Evolutionary conservation across 2,888 invertebrate genomes (phyloP), one percentile per base, ranked within the genome.

Genomic region (Andrena chrysosceles): DNA sequence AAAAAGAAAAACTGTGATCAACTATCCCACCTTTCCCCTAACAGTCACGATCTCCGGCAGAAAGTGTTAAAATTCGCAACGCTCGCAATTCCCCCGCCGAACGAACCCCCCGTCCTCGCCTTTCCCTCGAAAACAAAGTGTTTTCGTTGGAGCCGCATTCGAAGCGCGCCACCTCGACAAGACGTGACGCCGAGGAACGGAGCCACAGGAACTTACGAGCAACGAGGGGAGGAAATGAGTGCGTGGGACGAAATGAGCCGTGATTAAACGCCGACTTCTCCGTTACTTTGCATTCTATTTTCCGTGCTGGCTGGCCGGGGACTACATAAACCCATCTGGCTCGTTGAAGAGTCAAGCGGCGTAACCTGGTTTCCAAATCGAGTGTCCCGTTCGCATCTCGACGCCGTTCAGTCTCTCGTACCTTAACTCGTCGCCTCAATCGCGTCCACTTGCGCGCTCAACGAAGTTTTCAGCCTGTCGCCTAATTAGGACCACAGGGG

Each of bases 381-480:
- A 33, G 35, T 33, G 52, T 35, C n/a, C 33, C 52, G 26, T 72
- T 63, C 49, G 23, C 42, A 23, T 71, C 20, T 26, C 35, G 26
- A 20, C 62, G 13, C 26, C 13, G 26, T 26, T 66, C 23, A 48
- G 48, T 66, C 16, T 49, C 26, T 29, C 29, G 10, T 26, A 16
- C 13, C 5, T 7, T 7, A 26, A 29, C 23, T 2, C 2, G 26
- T 2, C 13, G 35, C 60, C 42, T 42, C 64, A 52, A 56, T 73
- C 73, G 64, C 42, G 71, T 20, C 62, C 60, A 49, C 59, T 62
- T 71, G 48, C 31, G 16, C 16, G 70, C 84, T 86, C 86, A 84
- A 87, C 83, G 74, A 66, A 74, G 64, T 84, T 89, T 89, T 86
- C 60, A 86, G 80, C 64, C 76, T 82, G 80, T 86, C 83, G 81